Evolutionary conservation across 2,113 vertebrate species (phyloP).

Genomic region (Microcebus griseorufus): DNA sequence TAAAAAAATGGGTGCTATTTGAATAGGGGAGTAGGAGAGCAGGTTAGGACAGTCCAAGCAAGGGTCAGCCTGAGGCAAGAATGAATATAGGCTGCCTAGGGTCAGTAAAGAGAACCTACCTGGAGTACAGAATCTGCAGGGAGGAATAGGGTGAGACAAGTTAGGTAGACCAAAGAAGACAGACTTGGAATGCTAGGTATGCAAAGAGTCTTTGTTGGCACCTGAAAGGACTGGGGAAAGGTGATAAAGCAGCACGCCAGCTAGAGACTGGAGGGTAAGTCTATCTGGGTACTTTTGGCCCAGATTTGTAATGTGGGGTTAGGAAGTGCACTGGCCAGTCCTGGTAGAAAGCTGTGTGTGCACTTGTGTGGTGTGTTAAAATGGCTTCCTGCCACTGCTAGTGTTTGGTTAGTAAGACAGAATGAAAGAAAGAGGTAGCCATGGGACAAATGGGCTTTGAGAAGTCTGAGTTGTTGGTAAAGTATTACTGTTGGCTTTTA

Average conservation of each 20-base stretch:
- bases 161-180: neutral
- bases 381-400: neutral
- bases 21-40: constrained; percentile 9
- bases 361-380: neutral
- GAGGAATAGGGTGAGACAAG: neutral
- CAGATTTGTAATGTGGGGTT: neutral
- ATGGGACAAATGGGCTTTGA: neutral
- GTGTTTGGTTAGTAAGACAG: neutral
- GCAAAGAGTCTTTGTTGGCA: neutral
- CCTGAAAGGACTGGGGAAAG: neutral
- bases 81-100: neutral
- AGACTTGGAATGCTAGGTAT: neutral
- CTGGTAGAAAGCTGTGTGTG: neutral
- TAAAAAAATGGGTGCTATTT: constrained; percentile 4
- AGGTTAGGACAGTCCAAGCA: neutral
- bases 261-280: neutral
- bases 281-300: neutral
- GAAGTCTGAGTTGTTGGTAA: neutral
- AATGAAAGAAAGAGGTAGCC: neutral
- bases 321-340: neutral
- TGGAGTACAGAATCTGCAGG: neutral
- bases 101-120: neutral
- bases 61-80: constrained; percentile 1
- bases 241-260: too few species aligned
- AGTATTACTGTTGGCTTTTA: neutral